Percentiles rank a stretch among this genome's conserved stretches.
Conservation (phyloP, 2,888 invertebrate species). For the Tuta absoluta region DNA sequence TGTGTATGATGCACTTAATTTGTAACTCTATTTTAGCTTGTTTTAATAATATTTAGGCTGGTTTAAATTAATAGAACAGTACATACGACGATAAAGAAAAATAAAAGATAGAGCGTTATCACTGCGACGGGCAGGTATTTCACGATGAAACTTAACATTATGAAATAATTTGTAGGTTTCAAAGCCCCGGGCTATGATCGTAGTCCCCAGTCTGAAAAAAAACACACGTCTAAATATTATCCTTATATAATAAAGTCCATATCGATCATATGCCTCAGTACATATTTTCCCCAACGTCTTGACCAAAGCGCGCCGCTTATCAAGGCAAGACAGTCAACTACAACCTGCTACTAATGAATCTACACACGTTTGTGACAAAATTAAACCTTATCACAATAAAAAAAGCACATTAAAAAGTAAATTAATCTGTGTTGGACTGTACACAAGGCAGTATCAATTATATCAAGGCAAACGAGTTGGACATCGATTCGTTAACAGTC, state of each 20-base stretch:
- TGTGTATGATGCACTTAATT: no score
- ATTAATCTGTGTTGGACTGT: not conserved
- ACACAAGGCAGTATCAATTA: not conserved
- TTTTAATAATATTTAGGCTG: no score
- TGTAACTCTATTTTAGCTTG: no score
- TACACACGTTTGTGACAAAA: not conserved
- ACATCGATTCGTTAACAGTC: conserved; percentile 18
- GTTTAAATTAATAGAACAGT: no score
- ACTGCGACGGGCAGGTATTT: no score
- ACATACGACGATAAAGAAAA: no score
- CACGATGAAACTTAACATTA: no score
- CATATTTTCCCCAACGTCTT: conserved; percentile 15
- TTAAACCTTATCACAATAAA: not conserved
- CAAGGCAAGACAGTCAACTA: not conserved
- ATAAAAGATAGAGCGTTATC: no score
- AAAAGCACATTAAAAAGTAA: not conserved
- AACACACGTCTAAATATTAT: no score
- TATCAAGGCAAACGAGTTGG: conserved; percentile 19
- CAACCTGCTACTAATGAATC: not conserved
- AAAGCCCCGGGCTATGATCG: no score
- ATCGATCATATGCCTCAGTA: not conserved
- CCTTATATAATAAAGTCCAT: not conserved
- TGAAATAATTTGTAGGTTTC: no score
- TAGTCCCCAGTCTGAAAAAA: no score
- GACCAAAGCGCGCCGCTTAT: not conserved